Evolutionary conservation across 2,888 invertebrate genomes (phyloP).

Genomic region (Harpalus rubripes): DNA sequence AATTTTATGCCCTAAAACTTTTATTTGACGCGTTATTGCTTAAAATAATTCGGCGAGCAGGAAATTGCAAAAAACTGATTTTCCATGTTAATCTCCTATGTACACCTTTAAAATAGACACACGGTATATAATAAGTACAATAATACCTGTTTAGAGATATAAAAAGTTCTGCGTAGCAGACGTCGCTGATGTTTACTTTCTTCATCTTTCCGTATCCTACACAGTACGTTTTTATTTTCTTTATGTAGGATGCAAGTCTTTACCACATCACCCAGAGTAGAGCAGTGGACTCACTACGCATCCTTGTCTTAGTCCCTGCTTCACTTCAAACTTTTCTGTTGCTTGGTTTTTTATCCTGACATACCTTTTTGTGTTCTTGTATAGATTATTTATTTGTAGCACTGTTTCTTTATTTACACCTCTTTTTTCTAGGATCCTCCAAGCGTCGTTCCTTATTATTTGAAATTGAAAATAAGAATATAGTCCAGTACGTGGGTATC

Average conservation of each 20-base stretch:
- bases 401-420: constrained; percentile 13
- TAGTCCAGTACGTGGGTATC: no score
- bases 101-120: no score
- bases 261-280: neutral
- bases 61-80: no score
- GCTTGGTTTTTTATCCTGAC: constrained; percentile 9
- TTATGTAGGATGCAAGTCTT: neutral
- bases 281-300: neutral
- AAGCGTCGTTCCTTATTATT: neutral
- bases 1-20: no score
- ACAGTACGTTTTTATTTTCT: constrained; percentile 18
- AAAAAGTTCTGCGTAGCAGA: constrained; percentile 1
- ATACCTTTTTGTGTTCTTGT: neutral
- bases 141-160: no score
- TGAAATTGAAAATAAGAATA: no score
- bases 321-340: constrained; percentile 3
- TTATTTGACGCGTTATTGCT: no score
- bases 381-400: neutral
- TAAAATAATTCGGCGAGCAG: no score
- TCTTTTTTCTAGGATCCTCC: constrained; percentile 8
- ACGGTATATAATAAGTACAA: no score
- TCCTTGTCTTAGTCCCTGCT: neutral
- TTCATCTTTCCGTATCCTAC: constrained; percentile 37
- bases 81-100: no score
- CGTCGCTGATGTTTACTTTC: neutral